phyloP scores from a whole-genome alignment of 2,113 vertebrate species.

The Festucalex cinctus region DNA sequence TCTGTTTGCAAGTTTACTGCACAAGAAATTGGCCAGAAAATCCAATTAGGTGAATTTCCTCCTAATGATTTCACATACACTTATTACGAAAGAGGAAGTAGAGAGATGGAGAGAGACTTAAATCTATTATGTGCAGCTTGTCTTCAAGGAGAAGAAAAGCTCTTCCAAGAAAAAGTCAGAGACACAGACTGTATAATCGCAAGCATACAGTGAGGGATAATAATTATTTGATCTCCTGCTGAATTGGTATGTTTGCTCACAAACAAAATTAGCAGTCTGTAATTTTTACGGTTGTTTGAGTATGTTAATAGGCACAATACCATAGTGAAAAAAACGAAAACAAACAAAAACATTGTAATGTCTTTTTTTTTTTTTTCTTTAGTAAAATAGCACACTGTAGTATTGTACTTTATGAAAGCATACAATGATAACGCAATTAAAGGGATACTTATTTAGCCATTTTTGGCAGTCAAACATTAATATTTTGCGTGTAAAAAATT shows the following conservation, averaged over 20 bases:
- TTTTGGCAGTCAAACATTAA: no score
- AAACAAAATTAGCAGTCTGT: background rate
- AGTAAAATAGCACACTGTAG: background rate
- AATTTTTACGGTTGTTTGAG: background rate
- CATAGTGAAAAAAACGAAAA: no score
- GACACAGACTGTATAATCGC: background rate
- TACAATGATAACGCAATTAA: no score
- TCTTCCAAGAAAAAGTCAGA: conserved; percentile 33
- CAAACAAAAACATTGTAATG: no score
- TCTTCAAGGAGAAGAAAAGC: conserved; percentile 36
- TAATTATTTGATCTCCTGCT: background rate
- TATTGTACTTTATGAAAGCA: background rate
- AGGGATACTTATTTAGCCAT: no score
- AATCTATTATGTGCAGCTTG: conserved; percentile 42
- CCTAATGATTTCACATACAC: conserved; percentile 56
- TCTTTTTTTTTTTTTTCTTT: no score
- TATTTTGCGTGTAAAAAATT: no score
- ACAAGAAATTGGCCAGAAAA: conserved; percentile 56
- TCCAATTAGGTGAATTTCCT: conserved; percentile 73
- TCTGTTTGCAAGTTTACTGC: conserved; percentile 52
- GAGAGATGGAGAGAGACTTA: conserved; percentile 4
- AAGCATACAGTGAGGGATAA: background rate
- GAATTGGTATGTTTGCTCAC: background rate
- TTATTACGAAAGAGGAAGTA: conserved; percentile 41
- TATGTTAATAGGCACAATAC: background rate